These are phyloP conservation scores for Eutolmus rufibarbis DNA, from an alignment of 2,888 invertebrate species.

Conservation along the genomic window DNA sequence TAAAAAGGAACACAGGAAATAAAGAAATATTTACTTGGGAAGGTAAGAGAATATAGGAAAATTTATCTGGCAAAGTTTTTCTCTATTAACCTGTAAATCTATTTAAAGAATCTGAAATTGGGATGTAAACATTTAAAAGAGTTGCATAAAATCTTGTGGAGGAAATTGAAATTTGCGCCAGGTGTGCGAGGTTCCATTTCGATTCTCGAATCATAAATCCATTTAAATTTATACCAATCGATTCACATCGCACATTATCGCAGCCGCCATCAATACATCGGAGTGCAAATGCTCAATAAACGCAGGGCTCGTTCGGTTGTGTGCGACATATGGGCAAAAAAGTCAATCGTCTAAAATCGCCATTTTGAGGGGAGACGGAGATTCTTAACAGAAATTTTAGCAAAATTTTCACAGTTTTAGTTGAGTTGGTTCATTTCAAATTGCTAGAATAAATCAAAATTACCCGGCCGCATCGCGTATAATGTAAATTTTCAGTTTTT, in stretches of 20 bases:
- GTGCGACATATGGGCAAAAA: slow-evolving; percentile 40
- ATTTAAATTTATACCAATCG: slow-evolving; percentile 10
- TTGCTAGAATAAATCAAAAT: neutral
- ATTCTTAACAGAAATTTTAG: slow-evolving; percentile 24
- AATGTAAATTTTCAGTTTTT: slow-evolving; percentile 20
- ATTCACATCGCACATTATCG: neutral
- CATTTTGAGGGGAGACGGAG: slow-evolving; percentile 46
- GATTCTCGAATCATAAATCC: neutral
- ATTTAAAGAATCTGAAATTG: no score
- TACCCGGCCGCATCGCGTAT: neutral
- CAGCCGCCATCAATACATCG: neutral
- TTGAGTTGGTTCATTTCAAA: slow-evolving; percentile 5
- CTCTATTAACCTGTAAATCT: no score
- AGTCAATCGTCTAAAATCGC: slow-evolving; percentile 46
- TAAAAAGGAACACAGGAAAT: no score
- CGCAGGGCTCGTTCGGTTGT: neutral
- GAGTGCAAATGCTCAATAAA: neutral
- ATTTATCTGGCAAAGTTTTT: no score
- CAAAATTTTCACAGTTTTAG: slow-evolving; percentile 6
- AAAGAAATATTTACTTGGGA: no score
- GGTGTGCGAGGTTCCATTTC: neutral
- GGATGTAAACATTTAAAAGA: no score
- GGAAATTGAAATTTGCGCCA: neutral
- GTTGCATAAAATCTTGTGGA: no score
- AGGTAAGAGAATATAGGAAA: no score